Evolutionary conservation across 2,888 invertebrate genomes (phyloP), one percentile per base, ranked within the genome.

Genomic region (Mythimna pallens): DNA sequence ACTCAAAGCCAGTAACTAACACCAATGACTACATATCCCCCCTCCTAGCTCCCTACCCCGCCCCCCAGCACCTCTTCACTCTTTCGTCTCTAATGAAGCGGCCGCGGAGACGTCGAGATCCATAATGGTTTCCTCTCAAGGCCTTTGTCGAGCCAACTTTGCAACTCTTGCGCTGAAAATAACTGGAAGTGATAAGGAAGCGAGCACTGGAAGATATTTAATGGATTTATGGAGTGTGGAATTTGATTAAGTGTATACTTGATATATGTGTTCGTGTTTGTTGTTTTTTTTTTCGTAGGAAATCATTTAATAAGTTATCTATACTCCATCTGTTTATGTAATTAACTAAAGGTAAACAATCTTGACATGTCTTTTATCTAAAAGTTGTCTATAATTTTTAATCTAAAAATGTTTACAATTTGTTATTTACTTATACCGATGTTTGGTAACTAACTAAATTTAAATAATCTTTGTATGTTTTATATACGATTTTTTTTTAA

Each of bases 41-140:
- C 30, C 40, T 47, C 47, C 47, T 7, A 20, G 17, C 20, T 22
- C 68, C 12, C 25, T 25, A 67, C 12, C 17, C n/a, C 57, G 17
- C 22, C n/a, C 12, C 5, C 12, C 22, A n/a, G 25, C 2, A 75
- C 80, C 68, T 70, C 81, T 83, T 84, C 83, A 88, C 89, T 91
- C 90, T 90, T 92, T 91, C 86, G 82, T 84, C 89, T 91, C 92
- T 94, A 95, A 95, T 94, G 94, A 95, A 95, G 93, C 94, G 90
- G 90, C 93, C 92, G 91, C 91, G 88, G 88, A 92, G 92, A 92
- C 94, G 92, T 94, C 89, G 90, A 93, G 94, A 89, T 92, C 91
- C 93, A 92, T 95, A 95, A 95, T 94, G 95, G 95, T 93, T 95
- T 95, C 94, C 95, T 95, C 93, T 91, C 87, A 89, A 92, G 89